Evolutionary conservation across 2,888 invertebrate species (phyloP).

Genomic region (Papilio protenor): DNA sequence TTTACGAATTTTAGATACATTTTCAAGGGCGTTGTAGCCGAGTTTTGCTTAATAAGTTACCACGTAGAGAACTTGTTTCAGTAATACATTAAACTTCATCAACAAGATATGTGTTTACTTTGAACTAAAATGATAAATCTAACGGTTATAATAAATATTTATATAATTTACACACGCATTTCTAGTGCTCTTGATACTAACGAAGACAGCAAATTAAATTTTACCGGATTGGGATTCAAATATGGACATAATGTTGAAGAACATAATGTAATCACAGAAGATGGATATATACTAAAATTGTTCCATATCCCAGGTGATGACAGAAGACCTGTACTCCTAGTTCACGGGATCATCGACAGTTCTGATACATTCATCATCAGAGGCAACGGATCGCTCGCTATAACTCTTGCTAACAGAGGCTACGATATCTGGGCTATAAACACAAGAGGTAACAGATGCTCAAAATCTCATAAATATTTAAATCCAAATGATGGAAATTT

Average conservation of each 20-base stretch:
- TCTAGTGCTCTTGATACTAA: not conserved
- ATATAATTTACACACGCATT: not conserved
- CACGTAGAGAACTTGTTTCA: slow-evolving; percentile 6
- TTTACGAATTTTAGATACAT: not conserved
- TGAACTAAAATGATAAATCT: slow-evolving; percentile 16
- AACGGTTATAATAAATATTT: not conserved
- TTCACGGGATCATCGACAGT: slow-evolving; percentile 51
- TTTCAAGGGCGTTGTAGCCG: slow-evolving; percentile 20
- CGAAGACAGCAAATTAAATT: slow-evolving; percentile 16
- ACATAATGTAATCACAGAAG: slow-evolving; percentile 51
- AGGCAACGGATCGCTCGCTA: slow-evolving; percentile 54
- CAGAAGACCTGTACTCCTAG: slow-evolving; percentile 38
- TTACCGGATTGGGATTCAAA: slow-evolving; percentile 42
- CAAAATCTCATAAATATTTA: slow-evolving; percentile 75
- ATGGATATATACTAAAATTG: slow-evolving; percentile 49
- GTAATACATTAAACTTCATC: not conserved
- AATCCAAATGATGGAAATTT: slow-evolving; percentile 65
- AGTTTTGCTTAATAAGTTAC: slow-evolving; percentile 9
- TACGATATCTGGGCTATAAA: slow-evolving; percentile 74
- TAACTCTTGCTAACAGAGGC: slow-evolving; percentile 70
- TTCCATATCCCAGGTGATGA: slow-evolving; percentile 47
- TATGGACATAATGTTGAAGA: slow-evolving; percentile 48
- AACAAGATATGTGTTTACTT: not conserved
- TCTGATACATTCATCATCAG: slow-evolving; percentile 58
- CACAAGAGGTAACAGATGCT: slow-evolving; percentile 85